Percentiles rank a stretch among this genome's conserved stretches.
These are phyloP conservation scores for Tachuris rubrigastra DNA, from an alignment of 2,113 vertebrate genomes.

Conservation along the genomic window DNA sequence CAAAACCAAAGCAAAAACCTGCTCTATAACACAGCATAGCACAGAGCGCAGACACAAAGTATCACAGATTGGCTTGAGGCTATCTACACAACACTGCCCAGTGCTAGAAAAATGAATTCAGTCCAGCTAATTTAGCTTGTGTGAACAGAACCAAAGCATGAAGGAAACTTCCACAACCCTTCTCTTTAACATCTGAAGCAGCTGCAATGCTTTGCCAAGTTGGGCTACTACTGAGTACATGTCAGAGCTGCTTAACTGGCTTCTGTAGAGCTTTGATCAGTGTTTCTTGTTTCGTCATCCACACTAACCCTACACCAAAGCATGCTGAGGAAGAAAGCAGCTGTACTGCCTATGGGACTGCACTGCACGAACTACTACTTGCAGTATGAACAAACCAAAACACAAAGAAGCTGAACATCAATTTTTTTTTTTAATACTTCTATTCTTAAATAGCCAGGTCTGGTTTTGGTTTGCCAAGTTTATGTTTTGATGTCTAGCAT, in stretches of 20 bases:
- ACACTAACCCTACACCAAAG: neutral
- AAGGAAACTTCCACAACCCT: neutral
- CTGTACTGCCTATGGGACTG: neutral
- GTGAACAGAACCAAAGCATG: accelerated
- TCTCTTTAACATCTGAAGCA: neutral
- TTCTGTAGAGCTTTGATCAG: neutral
- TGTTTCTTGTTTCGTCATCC: neutral
- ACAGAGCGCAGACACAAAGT: neutral
- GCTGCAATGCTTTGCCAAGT: neutral
- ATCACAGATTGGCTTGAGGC: neutral
- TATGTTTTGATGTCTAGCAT: too few species aligned
- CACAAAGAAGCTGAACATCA: neutral
- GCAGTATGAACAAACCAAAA: neutral
- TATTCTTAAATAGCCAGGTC: too few species aligned
- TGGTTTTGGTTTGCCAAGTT: too few species aligned
- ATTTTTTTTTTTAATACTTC: too few species aligned
- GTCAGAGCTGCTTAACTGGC: neutral
- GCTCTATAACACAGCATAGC: neutral
- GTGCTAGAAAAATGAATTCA: neutral
- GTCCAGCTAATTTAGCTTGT: neutral
- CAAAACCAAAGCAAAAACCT: neutral
- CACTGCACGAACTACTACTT: neutral
- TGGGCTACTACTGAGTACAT: neutral
- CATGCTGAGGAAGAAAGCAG: neutral
- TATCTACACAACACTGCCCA: neutral